Base-by-base conservation (phyloP, 2,888 invertebrate species). In the Lottia scabra region DNA sequence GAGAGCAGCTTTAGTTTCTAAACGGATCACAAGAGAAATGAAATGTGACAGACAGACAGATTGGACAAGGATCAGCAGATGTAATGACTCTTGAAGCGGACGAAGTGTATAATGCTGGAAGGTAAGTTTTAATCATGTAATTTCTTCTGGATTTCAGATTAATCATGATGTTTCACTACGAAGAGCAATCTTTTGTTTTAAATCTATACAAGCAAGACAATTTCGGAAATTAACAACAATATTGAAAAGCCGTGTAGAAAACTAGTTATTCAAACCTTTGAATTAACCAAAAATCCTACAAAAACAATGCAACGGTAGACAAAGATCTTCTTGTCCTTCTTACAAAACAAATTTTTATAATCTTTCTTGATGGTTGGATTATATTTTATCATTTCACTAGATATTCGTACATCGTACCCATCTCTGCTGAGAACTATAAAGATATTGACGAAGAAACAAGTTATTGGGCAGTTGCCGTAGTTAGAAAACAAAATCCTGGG, bases 381-480 rank as follows among this genome's bases (percentile, higher is more conserved):
- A 19, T 6, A 16, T 10, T 38, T 16, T 5, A 16, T 1, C 16
- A 10, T 13, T 75, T 10, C 72, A 65, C 30, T 72, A 85, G 84
- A 65, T 78, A 79, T 48, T 81, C 79, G 71, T 75, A 74, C 19
- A 74, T 87, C 48, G 82, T 84, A 5, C 87, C 87, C 2, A 82
- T 87, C 23, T 84, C 84, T 13, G 76, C 84, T 12, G 87, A 87
- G 74, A 81, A 82, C 63, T 85, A 85, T 76, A 80, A 62, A 16
- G 19, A 8, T 30, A 38, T 30, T 6, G 38, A 74, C n/a, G 26
- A 96, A 85, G 92, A 93, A 69, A 94, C 94, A 0, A 95, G 94
- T 88, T 97, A 97, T 90, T 98, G 96, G 88, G 97, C 95, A 0
- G 97, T 98, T 0, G 98, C 97, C 0, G 96, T 98, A 0, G 95